Conservation (phyloP, 2,888 invertebrate species). For the Eilema caniola region DNA sequence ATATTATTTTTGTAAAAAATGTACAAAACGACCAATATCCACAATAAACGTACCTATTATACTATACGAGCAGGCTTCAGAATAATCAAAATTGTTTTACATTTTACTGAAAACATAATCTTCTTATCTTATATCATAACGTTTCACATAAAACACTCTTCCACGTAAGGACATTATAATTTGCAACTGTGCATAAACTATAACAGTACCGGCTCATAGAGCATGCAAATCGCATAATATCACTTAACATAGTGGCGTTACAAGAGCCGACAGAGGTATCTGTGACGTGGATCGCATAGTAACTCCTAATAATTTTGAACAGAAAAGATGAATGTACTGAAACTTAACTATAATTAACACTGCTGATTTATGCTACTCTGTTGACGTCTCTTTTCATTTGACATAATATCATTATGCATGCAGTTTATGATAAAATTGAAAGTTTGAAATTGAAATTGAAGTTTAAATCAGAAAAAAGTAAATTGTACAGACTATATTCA, state of each 20-base stretch:
- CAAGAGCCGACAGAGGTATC: constrained; percentile 51
- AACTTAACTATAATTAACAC: not conserved
- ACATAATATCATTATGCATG: no score
- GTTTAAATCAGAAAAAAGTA: not conserved
- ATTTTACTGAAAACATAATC: not conserved
- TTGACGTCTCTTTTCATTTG: not conserved
- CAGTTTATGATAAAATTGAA: no score
- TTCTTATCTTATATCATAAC: constrained; percentile 6
- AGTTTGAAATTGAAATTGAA: no score
- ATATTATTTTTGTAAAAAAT: no score
- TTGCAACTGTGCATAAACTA: constrained; percentile 16
- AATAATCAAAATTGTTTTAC: no score
- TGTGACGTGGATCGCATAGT: constrained; percentile 55
- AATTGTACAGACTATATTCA: not conserved
- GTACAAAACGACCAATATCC: no score
- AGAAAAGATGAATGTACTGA: not conserved
- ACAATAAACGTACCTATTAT: no score
- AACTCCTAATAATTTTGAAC: constrained; percentile 38
- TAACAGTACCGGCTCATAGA: constrained; percentile 24
- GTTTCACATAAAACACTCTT: constrained; percentile 2
- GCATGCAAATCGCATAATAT: constrained; percentile 44
- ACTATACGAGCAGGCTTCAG: not conserved
- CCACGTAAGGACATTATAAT: constrained; percentile 9
- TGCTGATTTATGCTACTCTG: not conserved
- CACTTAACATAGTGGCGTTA: constrained; percentile 36